Evolutionary conservation across 2,797 vertebrate genomes (phyloP).

Genomic region (Accipiter superciliosus): DNA sequence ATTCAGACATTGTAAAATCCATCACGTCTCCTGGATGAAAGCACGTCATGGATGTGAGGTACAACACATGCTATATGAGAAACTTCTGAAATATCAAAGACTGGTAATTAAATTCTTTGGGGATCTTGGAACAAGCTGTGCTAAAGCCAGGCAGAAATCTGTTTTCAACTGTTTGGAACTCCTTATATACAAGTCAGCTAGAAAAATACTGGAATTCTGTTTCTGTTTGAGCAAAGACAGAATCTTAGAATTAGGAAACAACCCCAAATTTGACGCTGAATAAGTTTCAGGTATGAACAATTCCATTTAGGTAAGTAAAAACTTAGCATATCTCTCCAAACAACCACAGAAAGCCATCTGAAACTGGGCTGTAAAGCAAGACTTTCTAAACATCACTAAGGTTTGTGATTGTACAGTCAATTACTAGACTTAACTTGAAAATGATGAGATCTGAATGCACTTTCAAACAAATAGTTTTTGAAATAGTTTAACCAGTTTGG

Average conservation of each 20-base stretch:
- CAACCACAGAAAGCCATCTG: not conserved
- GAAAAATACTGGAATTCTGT: not conserved
- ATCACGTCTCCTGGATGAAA: not conserved
- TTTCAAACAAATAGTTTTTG: not conserved
- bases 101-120: not conserved
- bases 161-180: not conserved
- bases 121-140: not conserved
- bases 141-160: not conserved
- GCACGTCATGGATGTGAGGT: fast-evolving
- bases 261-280: not conserved
- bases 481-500: not conserved
- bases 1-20: not conserved
- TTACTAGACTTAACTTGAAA: not conserved
- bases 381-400: not conserved
- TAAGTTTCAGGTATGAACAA: not conserved
- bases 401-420: not conserved
- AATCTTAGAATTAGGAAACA: not conserved
- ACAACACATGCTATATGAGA: not conserved
- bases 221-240: not conserved
- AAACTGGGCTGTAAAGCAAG: not conserved
- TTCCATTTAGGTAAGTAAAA: not conserved
- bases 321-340: not conserved
- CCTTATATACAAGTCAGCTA: not conserved
- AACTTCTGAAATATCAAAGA: not conserved
- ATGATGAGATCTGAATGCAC: not conserved